These are phyloP conservation scores for Ctenosaura bakeri DNA, from an alignment of 2,797 vertebrate genomes.

Conservation along the genomic window DNA sequence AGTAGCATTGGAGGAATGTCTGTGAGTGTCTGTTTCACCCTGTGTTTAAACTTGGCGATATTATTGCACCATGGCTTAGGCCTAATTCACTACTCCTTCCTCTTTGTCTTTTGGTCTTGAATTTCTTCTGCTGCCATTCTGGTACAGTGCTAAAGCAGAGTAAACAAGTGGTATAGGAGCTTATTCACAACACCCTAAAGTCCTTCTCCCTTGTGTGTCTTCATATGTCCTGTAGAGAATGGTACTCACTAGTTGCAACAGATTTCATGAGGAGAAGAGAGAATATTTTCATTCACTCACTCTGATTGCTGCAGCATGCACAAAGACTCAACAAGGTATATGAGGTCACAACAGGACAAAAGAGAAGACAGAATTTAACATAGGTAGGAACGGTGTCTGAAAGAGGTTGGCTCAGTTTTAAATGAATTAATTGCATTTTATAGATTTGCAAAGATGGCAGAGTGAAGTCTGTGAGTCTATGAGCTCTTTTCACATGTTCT, in stretches of 20 bases:
- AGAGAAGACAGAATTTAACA: neutral
- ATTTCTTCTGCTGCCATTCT: neutral
- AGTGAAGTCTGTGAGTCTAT: constrained; percentile 3
- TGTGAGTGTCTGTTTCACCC: neutral
- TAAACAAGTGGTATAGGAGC: neutral
- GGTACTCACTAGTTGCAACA: neutral
- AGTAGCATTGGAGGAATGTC: neutral
- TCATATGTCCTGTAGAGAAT: neutral
- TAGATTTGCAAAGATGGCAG: neutral
- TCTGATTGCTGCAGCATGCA: neutral
- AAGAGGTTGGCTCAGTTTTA: neutral
- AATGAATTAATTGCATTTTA: neutral
- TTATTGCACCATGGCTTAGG: neutral
- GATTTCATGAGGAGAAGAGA: neutral
- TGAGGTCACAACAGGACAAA: neutral
- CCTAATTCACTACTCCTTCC: neutral
- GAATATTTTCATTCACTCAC: neutral
- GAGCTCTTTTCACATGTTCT: neutral
- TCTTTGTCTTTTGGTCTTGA: neutral
- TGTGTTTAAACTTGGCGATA: neutral
- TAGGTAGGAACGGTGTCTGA: neutral
- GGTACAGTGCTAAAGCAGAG: neutral
- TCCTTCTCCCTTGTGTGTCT: neutral
- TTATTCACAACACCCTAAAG: neutral
- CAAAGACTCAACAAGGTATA: neutral